Evolutionary conservation across 2,888 invertebrate genomes (phyloP).

Genomic region (Habroteleia sp.): DNA sequence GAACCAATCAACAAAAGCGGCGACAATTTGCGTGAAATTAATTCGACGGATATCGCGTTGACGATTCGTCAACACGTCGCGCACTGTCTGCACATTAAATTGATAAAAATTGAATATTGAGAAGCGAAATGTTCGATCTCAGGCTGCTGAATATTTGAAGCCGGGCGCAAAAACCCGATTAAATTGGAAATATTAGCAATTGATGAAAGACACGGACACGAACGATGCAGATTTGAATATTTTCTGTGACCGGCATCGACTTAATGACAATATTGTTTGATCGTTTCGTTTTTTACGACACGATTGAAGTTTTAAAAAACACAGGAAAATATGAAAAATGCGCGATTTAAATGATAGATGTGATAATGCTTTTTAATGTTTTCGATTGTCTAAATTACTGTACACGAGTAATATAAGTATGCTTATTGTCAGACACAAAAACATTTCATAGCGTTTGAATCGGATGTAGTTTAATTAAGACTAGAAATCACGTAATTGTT

Average conservation of each 20-base stretch:
- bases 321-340: too few species aligned
- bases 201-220: slow-evolving; percentile 37
- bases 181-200: slow-evolving; percentile 64
- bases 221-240: slow-evolving; percentile 27
- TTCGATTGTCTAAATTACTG: too few species aligned
- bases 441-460: too few species aligned
- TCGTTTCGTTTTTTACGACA: too few species aligned
- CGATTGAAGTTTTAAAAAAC: too few species aligned
- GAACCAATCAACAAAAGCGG: slow-evolving; percentile 66
- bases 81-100: slow-evolving; percentile 46
- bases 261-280: slow-evolving; percentile 10
- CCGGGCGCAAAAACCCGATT: slow-evolving; percentile 56
- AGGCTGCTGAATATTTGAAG: slow-evolving; percentile 60
- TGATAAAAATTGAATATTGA: slow-evolving; percentile 62
- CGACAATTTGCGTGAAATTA: slow-evolving; percentile 69
- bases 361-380: too few species aligned
- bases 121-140: slow-evolving; percentile 52
- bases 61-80: slow-evolving; percentile 46
- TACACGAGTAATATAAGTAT: too few species aligned
- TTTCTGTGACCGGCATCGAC: background rate
- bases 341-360: too few species aligned
- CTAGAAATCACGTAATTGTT: too few species aligned
- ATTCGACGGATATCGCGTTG: slow-evolving; percentile 54
- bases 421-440: too few species aligned
- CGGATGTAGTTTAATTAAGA: too few species aligned